These are phyloP conservation scores for Temnopleurus reevesii DNA, from an alignment of 53 echinoderm and acorn worm species.

Conservation along the genomic window DNA sequence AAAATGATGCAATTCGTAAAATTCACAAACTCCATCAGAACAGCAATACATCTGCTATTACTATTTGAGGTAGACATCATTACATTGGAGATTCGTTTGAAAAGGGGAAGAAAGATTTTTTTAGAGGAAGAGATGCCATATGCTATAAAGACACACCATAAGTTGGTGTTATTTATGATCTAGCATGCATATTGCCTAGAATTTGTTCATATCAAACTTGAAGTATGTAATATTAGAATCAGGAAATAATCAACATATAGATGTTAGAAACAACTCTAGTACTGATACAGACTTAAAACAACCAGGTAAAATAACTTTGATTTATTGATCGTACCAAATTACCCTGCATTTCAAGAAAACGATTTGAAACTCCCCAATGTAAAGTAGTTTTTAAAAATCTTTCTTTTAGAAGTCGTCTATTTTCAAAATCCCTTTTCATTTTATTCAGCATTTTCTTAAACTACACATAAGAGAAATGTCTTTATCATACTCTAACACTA, in stretches of 20 bases:
- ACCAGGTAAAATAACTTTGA: not conserved
- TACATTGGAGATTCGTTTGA: not conserved
- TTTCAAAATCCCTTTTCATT: no score
- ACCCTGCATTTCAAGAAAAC: not conserved
- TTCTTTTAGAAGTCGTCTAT: no score
- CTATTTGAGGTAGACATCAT: constrained; percentile 12
- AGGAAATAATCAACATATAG: not conserved
- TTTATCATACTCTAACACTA: no score
- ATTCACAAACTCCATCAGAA: no score
- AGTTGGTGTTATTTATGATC: not conserved
- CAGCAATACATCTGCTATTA: not conserved
- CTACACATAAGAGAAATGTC: no score
- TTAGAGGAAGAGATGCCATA: not conserved
- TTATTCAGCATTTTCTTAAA: no score
- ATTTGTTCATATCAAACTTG: not conserved
- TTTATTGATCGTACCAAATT: not conserved
- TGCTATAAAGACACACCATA: not conserved
- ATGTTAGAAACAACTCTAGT: not conserved
- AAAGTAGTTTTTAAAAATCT: not conserved
- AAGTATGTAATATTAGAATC: not conserved
- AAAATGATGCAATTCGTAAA: not conserved
- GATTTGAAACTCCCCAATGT: not conserved
- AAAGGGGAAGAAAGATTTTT: not conserved
- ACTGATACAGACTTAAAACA: not conserved
- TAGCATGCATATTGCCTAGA: not conserved